Evolutionary conservation across 2,113 vertebrate genomes (phyloP).

Genomic region (Pterocles burchelli): DNA sequence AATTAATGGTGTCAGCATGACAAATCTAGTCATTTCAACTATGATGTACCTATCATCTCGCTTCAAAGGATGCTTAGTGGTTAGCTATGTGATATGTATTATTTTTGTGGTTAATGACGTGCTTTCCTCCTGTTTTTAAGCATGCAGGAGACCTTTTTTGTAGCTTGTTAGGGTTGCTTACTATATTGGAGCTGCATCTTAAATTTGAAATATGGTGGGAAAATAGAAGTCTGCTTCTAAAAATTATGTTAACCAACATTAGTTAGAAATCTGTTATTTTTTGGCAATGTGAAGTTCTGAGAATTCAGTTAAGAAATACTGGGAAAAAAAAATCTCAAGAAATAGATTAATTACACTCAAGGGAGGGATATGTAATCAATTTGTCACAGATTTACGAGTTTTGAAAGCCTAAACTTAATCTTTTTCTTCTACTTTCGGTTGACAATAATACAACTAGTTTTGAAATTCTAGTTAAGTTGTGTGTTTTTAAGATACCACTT

Average conservation of each 20-base stretch:
- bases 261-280: background rate
- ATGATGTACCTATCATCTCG: background rate
- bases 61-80: background rate
- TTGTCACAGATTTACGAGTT: background rate
- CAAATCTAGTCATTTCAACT: background rate
- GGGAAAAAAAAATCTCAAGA: background rate
- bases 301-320: background rate
- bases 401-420: background rate
- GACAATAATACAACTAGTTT: background rate
- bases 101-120: background rate
- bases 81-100: background rate
- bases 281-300: background rate
- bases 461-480: background rate
- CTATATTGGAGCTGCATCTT: background rate
- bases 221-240: background rate
- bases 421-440: background rate
- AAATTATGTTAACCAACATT: background rate
- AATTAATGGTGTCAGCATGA: background rate
- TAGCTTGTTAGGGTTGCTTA: background rate
- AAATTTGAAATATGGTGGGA: background rate
- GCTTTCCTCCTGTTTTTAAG: background rate
- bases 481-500: background rate
- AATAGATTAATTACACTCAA: background rate
- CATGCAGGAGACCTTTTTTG: background rate
- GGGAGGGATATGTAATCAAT: background rate